Evolutionary conservation across 2,113 vertebrate genomes (phyloP), one percentile per base, ranked within the genome.

Genomic region (Henicopernis longicauda): DNA sequence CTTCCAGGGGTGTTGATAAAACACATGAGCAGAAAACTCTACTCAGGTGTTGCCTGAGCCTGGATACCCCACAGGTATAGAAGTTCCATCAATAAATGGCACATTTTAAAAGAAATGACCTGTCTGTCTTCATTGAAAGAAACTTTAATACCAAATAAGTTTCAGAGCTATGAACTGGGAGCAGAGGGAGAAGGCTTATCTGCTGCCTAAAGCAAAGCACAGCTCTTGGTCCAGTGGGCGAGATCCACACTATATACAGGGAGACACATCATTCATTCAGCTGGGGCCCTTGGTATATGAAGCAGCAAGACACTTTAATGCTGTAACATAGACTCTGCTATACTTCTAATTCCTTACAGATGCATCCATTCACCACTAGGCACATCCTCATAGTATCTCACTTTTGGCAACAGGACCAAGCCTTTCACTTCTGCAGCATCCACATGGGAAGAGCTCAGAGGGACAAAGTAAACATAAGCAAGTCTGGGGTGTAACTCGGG

Each of bases 401-500:
- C 40, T 62, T 72, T 23, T 8, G 27, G 26, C 74, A 72, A 20
- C 76, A 69, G 36, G 49, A 40, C 54, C 16, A 9, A 67, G 27
- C 19, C 54, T 57, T 40, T 36, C 80, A 32, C 34, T 65, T 32
- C 45, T 34, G 67, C 78, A 71, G 58, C 45, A 86, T 22, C 58
- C 4, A 1, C 2, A 16, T 0, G 29, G 54, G 29, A 73, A 65
- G 11, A n/a, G 44, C 49, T 59, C 3, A 0, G 26, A 14, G 15
- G n/a, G 17, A 71, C 29, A 58, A 16, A 78, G 23, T 18, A 54
- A 88, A 81, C 12, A 29, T 8, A 19, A 49, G 40, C 50, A 79
- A 65, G 61, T n/a, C 12, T 31, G 25, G n/a, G 55, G 36, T 49
- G n/a, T n/a, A 86, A 63, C 55, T 78, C 44, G 44, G n/a, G 27